phyloP scores from a whole-genome alignment of 2,888 invertebrate genomes.

The Euzophera pinguis region DNA sequence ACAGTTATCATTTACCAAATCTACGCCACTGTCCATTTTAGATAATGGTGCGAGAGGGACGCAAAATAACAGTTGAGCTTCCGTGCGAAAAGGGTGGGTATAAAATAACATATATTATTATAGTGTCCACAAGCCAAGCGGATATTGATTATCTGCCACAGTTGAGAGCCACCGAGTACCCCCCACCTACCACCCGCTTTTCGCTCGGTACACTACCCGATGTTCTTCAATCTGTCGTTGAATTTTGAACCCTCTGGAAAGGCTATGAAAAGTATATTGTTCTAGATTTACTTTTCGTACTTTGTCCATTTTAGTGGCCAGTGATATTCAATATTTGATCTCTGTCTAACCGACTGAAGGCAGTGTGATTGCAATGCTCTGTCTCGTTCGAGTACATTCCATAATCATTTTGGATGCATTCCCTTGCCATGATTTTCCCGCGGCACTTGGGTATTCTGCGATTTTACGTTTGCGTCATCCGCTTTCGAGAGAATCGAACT shows the following conservation, averaged over 20 bases:
- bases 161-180: constrained; percentile 75
- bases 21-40: constrained; percentile 80
- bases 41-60: constrained; percentile 71
- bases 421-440: constrained; percentile 75
- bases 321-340: constrained; percentile 77
- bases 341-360: constrained; percentile 75
- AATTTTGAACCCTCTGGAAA: constrained; percentile 50
- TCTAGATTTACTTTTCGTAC: constrained; percentile 27
- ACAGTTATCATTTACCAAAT: constrained; percentile 80
- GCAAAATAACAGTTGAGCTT: constrained; percentile 27
- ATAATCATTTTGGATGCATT: constrained; percentile 79
- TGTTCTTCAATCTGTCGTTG: constrained; percentile 27
- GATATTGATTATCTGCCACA: constrained; percentile 82
- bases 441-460: constrained; percentile 59
- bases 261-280: constrained; percentile 47
- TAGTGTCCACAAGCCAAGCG: constrained; percentile 81
- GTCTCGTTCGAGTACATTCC: constrained; percentile 72
- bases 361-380: constrained; percentile 67
- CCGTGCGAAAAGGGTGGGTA: constrained; percentile 51
- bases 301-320: constrained; percentile 47
- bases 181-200: constrained; percentile 38
- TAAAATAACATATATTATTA: constrained; percentile 78
- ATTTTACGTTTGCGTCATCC: constrained; percentile 43
- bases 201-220: constrained; percentile 44
- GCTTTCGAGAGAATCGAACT: constrained; percentile 30